These are phyloP conservation scores for Chaetops frenatus DNA, from an alignment of 2,113 vertebrate genomes.

Conservation along the genomic window DNA sequence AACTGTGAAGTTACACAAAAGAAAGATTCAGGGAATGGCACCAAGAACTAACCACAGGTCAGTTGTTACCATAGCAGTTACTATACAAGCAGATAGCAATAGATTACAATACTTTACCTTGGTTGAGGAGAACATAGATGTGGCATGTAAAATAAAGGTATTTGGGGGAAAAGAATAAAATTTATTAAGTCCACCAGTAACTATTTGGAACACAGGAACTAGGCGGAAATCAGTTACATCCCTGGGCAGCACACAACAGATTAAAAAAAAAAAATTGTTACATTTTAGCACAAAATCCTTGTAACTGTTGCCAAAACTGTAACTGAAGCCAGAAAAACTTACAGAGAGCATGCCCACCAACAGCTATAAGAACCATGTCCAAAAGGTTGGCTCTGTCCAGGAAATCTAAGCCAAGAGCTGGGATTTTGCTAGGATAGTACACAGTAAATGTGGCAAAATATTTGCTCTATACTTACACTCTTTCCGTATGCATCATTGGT, in stretches of 20 bases:
- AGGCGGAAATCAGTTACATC: background rate
- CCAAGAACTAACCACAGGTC: background rate
- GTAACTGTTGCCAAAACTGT: background rate
- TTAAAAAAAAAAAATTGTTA: fast-evolving
- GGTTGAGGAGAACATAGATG: background rate
- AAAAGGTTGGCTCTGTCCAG: background rate
- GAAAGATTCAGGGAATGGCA: background rate
- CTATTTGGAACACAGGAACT: background rate
- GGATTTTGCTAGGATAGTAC: background rate
- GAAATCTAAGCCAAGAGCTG: background rate
- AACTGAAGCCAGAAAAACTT: background rate
- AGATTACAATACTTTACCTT: background rate
- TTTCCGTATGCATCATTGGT: background rate
- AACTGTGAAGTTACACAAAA: background rate
- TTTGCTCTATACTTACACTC: background rate
- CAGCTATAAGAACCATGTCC: fast-evolving
- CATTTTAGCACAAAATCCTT: background rate
- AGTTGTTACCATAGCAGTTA: background rate
- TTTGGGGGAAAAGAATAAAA: background rate
- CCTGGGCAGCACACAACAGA: background rate
- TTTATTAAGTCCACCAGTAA: background rate
- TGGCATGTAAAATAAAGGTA: background rate
- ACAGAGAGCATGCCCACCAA: background rate
- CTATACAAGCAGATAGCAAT: background rate
- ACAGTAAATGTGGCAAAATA: background rate